Percentiles rank a stretch among this genome's conserved stretches.
These are phyloP conservation scores for Dexiosoma caninum DNA, from an alignment of 2,888 invertebrate genomes.

Conservation along the genomic window DNA sequence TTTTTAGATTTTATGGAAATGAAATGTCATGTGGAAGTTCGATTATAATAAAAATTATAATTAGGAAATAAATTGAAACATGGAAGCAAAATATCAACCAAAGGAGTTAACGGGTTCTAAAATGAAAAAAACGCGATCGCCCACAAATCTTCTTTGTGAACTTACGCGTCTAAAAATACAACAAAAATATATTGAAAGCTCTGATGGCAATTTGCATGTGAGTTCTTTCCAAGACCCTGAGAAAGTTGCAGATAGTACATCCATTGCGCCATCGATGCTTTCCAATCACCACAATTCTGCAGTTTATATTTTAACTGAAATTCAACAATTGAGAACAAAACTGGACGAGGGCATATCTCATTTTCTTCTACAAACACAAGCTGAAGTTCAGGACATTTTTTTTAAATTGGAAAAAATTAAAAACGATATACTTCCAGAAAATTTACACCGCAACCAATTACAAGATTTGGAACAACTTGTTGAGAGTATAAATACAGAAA, in stretches of 20 bases:
- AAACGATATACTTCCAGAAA: slow-evolving; percentile 70
- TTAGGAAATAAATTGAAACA: not conserved
- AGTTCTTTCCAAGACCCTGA: not conserved
- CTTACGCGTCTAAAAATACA: slow-evolving; percentile 76
- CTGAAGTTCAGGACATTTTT: slow-evolving; percentile 74
- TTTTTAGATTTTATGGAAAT: not conserved
- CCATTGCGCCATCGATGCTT: not conserved
- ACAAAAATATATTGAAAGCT: slow-evolving; percentile 77
- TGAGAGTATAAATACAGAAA: slow-evolving; percentile 69
- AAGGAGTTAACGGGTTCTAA: not conserved
- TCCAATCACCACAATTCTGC: not conserved
- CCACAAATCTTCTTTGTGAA: slow-evolving; percentile 74
- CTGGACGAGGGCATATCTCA: slow-evolving; percentile 67
- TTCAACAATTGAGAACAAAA: slow-evolving; percentile 70
- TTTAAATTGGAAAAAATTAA: slow-evolving; percentile 70
- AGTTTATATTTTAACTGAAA: slow-evolving; percentile 69
- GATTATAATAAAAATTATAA: not conserved
- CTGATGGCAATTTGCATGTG: slow-evolving; percentile 71
- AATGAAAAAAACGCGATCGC: slow-evolving; percentile 64
- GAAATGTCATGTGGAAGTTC: not conserved
- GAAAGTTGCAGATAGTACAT: not conserved
- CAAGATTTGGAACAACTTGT: slow-evolving; percentile 73
- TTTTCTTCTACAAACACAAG: slow-evolving; percentile 66
- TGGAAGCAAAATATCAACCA: not conserved
- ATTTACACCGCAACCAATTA: slow-evolving; percentile 69